Conservation (phyloP, 1,140 invertebrate genomes). For the Tetramorium alpestre region DNA sequence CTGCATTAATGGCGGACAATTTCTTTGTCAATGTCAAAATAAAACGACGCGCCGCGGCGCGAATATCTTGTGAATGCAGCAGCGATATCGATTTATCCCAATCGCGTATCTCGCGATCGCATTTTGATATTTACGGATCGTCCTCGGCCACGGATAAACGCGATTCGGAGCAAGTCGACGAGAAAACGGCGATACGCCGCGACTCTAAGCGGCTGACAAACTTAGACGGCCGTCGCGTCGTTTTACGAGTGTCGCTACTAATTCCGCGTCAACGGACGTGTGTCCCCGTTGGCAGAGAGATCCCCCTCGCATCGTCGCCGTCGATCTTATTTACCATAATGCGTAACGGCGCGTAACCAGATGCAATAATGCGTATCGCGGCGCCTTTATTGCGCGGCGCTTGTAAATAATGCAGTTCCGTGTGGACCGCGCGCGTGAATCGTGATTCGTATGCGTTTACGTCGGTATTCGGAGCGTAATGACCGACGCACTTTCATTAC, state of each 20-base stretch:
- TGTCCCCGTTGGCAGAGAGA: background rate
- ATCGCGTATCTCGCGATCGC: background rate
- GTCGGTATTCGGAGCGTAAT: constrained; percentile 47
- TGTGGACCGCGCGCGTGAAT: constrained; percentile 17
- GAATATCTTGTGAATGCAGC: background rate
- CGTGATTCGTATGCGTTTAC: constrained; percentile 64
- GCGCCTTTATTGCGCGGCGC: constrained; percentile 64
- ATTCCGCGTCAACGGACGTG: constrained; percentile 9
- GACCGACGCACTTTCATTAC: constrained; percentile 58
- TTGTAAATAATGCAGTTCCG: constrained; percentile 64
- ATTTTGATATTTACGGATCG: constrained; percentile 6
- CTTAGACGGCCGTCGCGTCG: background rate
- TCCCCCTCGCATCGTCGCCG: background rate
- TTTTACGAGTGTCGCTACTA: constrained; percentile 17
- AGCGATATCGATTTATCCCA: background rate
- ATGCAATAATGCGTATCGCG: constrained; percentile 71
- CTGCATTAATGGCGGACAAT: background rate
- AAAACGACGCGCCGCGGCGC: background rate
- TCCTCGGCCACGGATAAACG: background rate
- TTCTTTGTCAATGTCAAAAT: background rate
- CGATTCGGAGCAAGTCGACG: background rate
- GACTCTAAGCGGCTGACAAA: constrained; percentile 6
- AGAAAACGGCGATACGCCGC: no score
- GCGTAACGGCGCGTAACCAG: constrained; percentile 72
- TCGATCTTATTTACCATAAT: constrained; percentile 49